A percentile compares a stretch with the other conserved stretches of the same genome.
Evolutionary conservation across 2,113 vertebrate genomes (phyloP).

Genomic region (Nycticebus coucang): DNA sequence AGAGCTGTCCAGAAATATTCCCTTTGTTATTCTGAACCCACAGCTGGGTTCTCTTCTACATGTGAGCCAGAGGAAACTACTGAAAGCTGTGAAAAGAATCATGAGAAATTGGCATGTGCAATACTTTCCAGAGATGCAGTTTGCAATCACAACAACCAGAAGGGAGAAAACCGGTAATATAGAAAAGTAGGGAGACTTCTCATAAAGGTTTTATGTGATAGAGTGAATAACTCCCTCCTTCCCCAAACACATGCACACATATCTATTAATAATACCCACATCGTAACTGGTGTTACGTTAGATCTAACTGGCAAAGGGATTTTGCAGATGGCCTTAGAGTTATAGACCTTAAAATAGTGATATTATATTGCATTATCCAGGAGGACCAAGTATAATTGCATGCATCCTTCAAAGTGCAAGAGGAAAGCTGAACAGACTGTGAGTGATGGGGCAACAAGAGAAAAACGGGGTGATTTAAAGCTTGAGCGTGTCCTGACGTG

Average conservation of each 20-base stretch:
- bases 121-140: neutral
- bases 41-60: accelerated
- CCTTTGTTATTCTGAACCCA: neutral
- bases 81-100: neutral
- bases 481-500: neutral
- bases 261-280: too few species aligned
- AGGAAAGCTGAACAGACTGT: neutral
- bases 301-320: neutral
- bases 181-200: neutral
- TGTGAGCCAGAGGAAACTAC: neutral
- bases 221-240: neutral
- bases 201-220: too few species aligned
- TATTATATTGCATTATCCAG: neutral
- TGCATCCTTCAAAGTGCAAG: neutral
- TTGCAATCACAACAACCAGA: neutral
- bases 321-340: neutral
- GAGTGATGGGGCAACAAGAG: too few species aligned
- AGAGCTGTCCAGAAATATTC: neutral
- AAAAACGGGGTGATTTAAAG: neutral
- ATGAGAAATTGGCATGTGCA: neutral
- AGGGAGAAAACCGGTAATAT: neutral
- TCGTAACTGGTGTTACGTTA: too few species aligned
- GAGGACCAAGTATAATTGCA: neutral
- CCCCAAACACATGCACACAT: accelerated
- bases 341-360: neutral